These are phyloP conservation scores for Actinemys pallida DNA, from an alignment of 2,113 vertebrate species.

Conservation along the genomic window DNA sequence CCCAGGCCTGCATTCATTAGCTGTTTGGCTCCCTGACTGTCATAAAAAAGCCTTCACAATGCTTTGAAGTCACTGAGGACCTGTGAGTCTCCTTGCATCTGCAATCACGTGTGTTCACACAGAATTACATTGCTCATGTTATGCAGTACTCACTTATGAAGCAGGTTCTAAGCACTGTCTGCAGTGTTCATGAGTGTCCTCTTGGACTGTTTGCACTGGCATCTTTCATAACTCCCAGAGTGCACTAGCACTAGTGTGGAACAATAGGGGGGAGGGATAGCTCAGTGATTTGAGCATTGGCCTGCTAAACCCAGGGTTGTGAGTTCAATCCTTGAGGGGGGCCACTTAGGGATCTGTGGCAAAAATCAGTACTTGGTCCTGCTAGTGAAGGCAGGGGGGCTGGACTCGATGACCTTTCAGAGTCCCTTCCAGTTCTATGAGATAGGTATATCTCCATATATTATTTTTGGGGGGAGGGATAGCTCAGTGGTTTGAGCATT, in stretches of 20 bases:
- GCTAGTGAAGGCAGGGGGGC: too few relatives aligned
- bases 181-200: not conserved
- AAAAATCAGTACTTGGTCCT: too few relatives aligned
- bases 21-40: not conserved
- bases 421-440: too few relatives aligned
- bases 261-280: not conserved
- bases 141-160: not conserved
- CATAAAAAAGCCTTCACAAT: not conserved
- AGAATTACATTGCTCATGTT: not conserved
- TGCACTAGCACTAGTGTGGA: not conserved
- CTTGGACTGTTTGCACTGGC: not conserved
- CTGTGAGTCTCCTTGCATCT: not conserved
- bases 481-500: too few relatives aligned
- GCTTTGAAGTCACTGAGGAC: not conserved
- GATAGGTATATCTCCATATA: too few relatives aligned
- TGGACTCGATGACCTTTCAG: too few relatives aligned
- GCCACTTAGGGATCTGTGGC: too few relatives aligned
- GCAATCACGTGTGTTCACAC: not conserved
- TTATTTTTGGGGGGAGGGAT: too few relatives aligned
- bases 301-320: too few relatives aligned
- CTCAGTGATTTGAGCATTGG: too few relatives aligned
- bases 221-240: not conserved
- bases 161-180: not conserved
- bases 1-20: not conserved
- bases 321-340: too few relatives aligned